Evolutionary conservation across 2,888 invertebrate genomes (phyloP).

Genomic region (Alviniconcha strummeri): DNA sequence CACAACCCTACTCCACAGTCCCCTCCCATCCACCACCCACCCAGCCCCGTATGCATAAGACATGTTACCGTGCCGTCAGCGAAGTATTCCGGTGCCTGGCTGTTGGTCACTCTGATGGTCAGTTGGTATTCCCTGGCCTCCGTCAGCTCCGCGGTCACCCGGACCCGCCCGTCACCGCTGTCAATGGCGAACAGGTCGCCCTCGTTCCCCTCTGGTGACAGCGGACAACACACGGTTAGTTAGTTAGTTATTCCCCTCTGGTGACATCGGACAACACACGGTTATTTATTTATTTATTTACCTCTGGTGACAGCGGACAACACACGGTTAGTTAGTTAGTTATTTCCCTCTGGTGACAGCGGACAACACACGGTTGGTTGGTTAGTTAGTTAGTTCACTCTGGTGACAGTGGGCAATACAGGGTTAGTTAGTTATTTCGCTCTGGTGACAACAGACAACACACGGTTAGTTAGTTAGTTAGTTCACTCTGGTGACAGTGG

Average conservation of each 20-base stretch:
- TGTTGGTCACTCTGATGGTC: slow-evolving; percentile 26
- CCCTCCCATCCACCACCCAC: too few species aligned
- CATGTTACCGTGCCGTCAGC: slow-evolving; percentile 24
- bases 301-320: slow-evolving; percentile 6
- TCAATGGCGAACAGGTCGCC: slow-evolving; percentile 34
- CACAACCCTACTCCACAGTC: not conserved
- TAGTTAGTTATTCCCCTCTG: too few species aligned
- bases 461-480: too few species aligned
- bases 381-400: slow-evolving; percentile 16
- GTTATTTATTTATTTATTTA: not conserved
- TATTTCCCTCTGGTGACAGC: too few species aligned
- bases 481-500: slow-evolving; percentile 21
- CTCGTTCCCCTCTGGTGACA: slow-evolving; percentile 29
- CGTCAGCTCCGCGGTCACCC: slow-evolving; percentile 21
- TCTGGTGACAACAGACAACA: too few species aligned
- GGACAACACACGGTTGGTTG: too few species aligned
- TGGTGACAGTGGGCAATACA: not conserved
- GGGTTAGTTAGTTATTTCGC: too few species aligned
- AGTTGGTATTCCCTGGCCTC: slow-evolving; percentile 16
- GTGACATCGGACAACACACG: too few species aligned
- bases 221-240: not conserved
- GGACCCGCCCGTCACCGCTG: slow-evolving; percentile 14
- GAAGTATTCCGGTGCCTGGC: slow-evolving; percentile 18
- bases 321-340: not conserved
- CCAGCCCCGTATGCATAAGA: too few species aligned